These are phyloP conservation scores for Desmophyllum pertusum DNA, from an alignment of 92 coral and sea anemone genomes.

Conservation along the genomic window DNA sequence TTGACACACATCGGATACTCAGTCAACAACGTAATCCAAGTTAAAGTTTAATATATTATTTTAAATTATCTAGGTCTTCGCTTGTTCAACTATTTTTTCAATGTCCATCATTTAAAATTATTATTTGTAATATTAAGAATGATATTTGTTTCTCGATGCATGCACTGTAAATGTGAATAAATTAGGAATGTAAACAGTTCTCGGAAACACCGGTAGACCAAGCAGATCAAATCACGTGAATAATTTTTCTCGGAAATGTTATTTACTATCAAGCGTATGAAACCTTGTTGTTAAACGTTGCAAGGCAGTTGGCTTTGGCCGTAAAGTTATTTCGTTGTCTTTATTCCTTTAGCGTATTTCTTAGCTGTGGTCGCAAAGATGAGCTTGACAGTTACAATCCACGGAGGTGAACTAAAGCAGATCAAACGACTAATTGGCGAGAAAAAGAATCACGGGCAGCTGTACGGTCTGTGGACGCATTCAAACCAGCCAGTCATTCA, in stretches of 20 bases:
- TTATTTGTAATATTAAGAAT: too few relatives aligned
- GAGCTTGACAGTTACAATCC: conserved; percentile 58
- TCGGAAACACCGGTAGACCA: conserved; percentile 28
- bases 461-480: conserved; percentile 71
- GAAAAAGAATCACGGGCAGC: conserved; percentile 19
- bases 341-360: neutral
- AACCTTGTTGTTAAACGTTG: neutral
- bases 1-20: too few relatives aligned
- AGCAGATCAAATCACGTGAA: neutral
- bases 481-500: conserved; percentile 68
- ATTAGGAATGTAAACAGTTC: neutral
- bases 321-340: neutral
- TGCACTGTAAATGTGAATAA: neutral
- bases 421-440: conserved; percentile 13
- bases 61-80: too few relatives aligned
- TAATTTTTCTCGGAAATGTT: conserved; percentile 30
- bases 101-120: neutral
- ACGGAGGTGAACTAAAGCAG: conserved; percentile 63
- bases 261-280: neutral
- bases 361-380: neutral
- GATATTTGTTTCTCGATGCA: neutral
- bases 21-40: too few relatives aligned
- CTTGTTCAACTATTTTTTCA: too few relatives aligned
- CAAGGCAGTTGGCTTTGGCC: neutral
- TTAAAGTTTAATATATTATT: too few relatives aligned